These are phyloP conservation scores for Luehdorfia chinensis DNA, from an alignment of 1,140 invertebrate species.

Conservation along the genomic window DNA sequence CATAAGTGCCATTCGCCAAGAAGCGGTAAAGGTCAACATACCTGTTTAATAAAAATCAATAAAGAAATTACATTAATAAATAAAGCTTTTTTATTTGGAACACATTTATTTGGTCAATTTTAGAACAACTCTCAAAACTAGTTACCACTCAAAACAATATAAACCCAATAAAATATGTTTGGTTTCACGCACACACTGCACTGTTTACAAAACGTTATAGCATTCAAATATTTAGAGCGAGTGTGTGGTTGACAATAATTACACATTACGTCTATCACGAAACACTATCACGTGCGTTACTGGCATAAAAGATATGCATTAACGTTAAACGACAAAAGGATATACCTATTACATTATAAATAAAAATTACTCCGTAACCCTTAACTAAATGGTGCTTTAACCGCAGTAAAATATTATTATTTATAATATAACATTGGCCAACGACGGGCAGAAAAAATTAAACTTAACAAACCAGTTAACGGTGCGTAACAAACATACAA, in stretches of 20 bases:
- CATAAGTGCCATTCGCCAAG: slow-evolving; percentile 89
- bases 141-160: slow-evolving; percentile 64
- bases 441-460: slow-evolving; percentile 59
- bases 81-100: slow-evolving; percentile 67
- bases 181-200: slow-evolving; percentile 33
- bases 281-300: slow-evolving; percentile 71
- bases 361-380: slow-evolving; percentile 64
- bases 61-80: slow-evolving; percentile 34
- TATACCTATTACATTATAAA: slow-evolving; percentile 44
- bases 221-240: slow-evolving; percentile 16
- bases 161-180: slow-evolving; percentile 43
- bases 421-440: slow-evolving; percentile 57
- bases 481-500: slow-evolving; percentile 62
- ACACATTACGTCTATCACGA: slow-evolving; percentile 59
- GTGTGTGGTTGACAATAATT: slow-evolving; percentile 27
- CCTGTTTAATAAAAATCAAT: slow-evolving; percentile 54
- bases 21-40: slow-evolving; percentile 86
- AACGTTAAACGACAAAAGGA: slow-evolving; percentile 49
- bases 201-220: slow-evolving; percentile 20
- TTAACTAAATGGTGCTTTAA: slow-evolving; percentile 55
- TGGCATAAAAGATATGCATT: slow-evolving; percentile 68
- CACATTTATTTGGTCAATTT: slow-evolving; percentile 78
- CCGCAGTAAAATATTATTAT: slow-evolving; percentile 47
- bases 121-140: slow-evolving; percentile 67
- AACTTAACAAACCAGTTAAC: slow-evolving; percentile 61